Evolutionary conservation across 1,140 invertebrate genomes (phyloP), one percentile per base, ranked within the genome.

Genomic region (Pomacea maculata): DNA sequence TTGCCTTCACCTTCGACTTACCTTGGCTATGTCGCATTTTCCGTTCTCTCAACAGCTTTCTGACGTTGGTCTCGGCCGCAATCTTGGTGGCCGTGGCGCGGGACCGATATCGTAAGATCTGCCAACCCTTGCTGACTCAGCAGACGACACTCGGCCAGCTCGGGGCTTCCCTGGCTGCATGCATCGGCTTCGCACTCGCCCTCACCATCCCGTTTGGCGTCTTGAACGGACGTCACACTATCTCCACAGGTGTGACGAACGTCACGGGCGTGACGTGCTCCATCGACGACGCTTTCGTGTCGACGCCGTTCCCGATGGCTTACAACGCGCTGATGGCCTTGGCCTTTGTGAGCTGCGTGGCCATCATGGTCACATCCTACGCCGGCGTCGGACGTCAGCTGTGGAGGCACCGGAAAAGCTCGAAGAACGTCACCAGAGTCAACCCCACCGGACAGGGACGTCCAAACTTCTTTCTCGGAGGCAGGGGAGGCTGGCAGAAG

Each of bases 31-130:
- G 85, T 75, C 82, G 78, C 25, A 12, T 80, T 1, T 70, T 82
- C 45, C 73, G 84, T 1, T 83, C 82, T 64, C 29, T 68, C 25
- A 86, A 82, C 25, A 83, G 82, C 72, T 75, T 81, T n/a, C 78
- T 82, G 21, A 82, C 82, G 8, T 54, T 80, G 21, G 63, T 77
- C 3, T 82, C 82, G 14, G 83, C 80, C 52, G 73, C 84, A 21
- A 75, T 85, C 29, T 75, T 86, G 12, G 81, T 85, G 21, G 85
- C 82, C 3, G 83, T 86, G 63, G 83, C 83, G 12, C 71, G 82
- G 15, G 85, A 87, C 74, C 61, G 83, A 57, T 79, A 83, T 73
- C 76, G 73, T 63, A 79, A 85, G 64, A 83, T 87, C 45, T 84
- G 86, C 73, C 82, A 80, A 71, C 82, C 83, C 9, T 64, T 82